Evolutionary conservation across 1,140 invertebrate species (phyloP).

Genomic region (Samia ricini): DNA sequence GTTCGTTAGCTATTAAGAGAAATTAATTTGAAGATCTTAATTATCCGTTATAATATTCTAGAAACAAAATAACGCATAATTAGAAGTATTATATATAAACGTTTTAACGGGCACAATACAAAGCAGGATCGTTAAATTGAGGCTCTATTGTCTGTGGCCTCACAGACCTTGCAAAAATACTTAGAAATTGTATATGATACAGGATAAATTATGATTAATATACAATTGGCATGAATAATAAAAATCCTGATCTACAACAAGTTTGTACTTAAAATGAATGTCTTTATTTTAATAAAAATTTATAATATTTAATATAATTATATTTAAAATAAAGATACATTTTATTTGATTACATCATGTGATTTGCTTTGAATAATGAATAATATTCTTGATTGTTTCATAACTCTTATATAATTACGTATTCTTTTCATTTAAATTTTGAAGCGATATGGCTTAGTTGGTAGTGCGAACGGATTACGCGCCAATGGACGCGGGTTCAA

Average conservation of each 20-base stretch:
- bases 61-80: not conserved
- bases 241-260: not conserved
- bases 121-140: not conserved
- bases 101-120: not conserved
- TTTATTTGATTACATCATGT: too few relatives aligned
- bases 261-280: not conserved
- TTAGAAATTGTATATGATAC: not conserved
- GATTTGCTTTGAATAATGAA: too few relatives aligned
- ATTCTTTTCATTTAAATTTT: too few relatives aligned
- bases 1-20: not conserved
- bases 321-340: too few relatives aligned
- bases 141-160: not conserved
- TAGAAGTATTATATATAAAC: not conserved
- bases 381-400: too few relatives aligned
- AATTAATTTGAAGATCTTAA: not conserved
- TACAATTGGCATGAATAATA: not conserved
- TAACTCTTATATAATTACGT: too few relatives aligned
- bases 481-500: too few relatives aligned
- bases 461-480: too few relatives aligned
- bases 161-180: not conserved
- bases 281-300: too few relatives aligned
- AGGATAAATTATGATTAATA: not conserved
- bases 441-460: too few relatives aligned
- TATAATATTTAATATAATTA: too few relatives aligned
- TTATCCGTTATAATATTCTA: not conserved